phyloP scores from a whole-genome alignment of 2,797 vertebrate genomes.

The Hippoglossus hippoglossus region DNA sequence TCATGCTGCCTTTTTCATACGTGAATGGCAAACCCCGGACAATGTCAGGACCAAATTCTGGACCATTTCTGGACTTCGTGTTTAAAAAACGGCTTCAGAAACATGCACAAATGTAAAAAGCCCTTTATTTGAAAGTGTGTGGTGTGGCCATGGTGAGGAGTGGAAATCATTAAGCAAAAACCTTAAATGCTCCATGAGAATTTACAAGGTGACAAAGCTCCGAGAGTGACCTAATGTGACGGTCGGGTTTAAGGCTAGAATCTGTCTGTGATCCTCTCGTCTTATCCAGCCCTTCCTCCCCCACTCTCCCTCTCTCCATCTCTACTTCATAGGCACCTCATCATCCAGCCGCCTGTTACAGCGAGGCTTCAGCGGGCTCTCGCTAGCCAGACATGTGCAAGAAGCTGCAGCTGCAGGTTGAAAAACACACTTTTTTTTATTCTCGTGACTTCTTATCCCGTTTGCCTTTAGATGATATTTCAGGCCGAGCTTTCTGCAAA shows the following conservation, averaged over 20 bases:
- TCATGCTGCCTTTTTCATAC: too few species aligned
- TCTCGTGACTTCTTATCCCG: conserved; percentile 30
- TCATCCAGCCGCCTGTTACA: conserved; percentile 61
- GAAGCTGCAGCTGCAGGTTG: conserved; percentile 52
- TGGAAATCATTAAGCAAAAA: conserved; percentile 25
- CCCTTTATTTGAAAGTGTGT: conserved; percentile 27
- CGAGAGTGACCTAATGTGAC: conserved; percentile 59
- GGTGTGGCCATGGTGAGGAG: conserved; percentile 32
- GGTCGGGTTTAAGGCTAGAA: conserved; percentile 47
- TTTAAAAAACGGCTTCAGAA: not conserved
- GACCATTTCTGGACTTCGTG: too few species aligned
- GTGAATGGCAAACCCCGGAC: too few species aligned
- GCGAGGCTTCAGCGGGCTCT: conserved; percentile 45
- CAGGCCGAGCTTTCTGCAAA: conserved; percentile 69
- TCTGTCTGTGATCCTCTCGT: conserved; percentile 55
- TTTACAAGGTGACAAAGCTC: not conserved
- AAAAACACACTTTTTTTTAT: conserved; percentile 10
- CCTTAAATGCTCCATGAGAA: too few species aligned
- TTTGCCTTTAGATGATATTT: conserved; percentile 50
- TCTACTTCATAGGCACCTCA: conserved; percentile 77
- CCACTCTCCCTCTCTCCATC: conserved; percentile 38
- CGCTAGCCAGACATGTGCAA: conserved; percentile 46
- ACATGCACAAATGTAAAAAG: conserved; percentile 14
- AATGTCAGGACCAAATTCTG: too few species aligned
- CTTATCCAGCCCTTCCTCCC: conserved; percentile 51